Conservation (phyloP, 2,113 vertebrate genomes). For the Psophia crepitans region DNA sequence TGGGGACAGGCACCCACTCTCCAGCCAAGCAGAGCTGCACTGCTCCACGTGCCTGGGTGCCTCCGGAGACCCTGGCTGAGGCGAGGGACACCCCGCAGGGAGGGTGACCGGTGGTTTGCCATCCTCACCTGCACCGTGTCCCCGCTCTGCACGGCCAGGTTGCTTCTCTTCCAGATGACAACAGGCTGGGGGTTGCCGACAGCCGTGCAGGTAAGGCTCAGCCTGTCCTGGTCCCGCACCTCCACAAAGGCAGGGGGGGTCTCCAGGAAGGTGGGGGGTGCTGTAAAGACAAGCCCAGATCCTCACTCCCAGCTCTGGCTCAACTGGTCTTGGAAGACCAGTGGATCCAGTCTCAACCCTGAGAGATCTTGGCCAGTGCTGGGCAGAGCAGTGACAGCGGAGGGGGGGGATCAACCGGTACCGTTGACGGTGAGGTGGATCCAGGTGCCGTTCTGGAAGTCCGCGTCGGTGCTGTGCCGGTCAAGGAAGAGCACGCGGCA, state of each 20-base stretch:
- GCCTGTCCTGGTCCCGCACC: conserved; percentile 77
- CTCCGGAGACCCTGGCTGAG: rapidly evolving
- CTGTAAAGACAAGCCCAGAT: conserved; percentile 58
- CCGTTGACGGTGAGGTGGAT: conserved; percentile 90
- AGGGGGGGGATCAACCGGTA: neutral
- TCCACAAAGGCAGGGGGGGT: conserved; percentile 86
- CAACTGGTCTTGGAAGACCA: neutral
- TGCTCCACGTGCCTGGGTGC: neutral
- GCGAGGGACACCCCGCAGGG: rapidly evolving
- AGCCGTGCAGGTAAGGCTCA: conserved; percentile 87
- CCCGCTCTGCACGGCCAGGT: conserved; percentile 74
- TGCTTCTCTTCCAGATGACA: conserved; percentile 86
- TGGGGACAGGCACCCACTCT: rapidly evolving
- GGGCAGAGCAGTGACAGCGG: rapidly evolving
- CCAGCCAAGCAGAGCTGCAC: neutral
- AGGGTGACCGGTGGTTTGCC: rapidly evolving
- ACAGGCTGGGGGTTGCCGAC: conserved; percentile 87
- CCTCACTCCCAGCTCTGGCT: neutral
- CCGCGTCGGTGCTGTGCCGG: conserved; percentile 78
- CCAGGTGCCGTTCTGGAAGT: conserved; percentile 94
- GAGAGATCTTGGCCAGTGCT: rapidly evolving
- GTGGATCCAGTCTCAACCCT: rapidly evolving
- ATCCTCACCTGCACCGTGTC: conserved; percentile 79
- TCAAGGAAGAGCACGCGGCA: conserved; percentile 92
- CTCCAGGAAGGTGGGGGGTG: conserved; percentile 87